A percentile compares a stretch with the other conserved stretches of the same genome.
Conservation (phyloP, 2,888 invertebrate species). For the Pharmacophagus antenor region DNA sequence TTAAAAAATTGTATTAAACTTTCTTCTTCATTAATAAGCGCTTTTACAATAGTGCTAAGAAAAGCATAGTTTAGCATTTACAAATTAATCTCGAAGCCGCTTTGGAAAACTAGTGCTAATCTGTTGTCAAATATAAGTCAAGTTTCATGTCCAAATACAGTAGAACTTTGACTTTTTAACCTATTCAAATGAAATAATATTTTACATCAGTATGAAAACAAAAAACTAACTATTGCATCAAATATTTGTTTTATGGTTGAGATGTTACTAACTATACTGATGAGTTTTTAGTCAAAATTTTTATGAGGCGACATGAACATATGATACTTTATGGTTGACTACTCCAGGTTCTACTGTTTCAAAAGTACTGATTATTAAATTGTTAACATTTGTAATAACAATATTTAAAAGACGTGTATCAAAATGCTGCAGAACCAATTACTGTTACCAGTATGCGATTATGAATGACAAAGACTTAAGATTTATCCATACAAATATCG, state of each 20-base stretch:
- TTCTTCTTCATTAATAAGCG: slow-evolving; percentile 66
- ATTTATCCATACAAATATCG: not conserved
- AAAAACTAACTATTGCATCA: too few relatives aligned
- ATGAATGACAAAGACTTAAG: slow-evolving; percentile 28
- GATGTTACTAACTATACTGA: too few relatives aligned
- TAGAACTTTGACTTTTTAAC: slow-evolving; percentile 40
- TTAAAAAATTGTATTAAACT: slow-evolving; percentile 47
- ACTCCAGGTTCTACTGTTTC: slow-evolving; percentile 30
- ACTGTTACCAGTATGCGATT: slow-evolving; percentile 28
- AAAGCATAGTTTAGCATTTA: slow-evolving; percentile 70
- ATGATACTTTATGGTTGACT: slow-evolving; percentile 23
- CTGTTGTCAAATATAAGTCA: slow-evolving; percentile 47
- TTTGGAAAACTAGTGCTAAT: slow-evolving; percentile 59
- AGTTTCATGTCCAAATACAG: slow-evolving; percentile 45
- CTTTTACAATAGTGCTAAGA: slow-evolving; percentile 74
- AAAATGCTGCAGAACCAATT: slow-evolving; percentile 32
- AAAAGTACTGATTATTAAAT: slow-evolving; percentile 6
- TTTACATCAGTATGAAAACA: too few relatives aligned
- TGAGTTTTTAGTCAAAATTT: too few relatives aligned
- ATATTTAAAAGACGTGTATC: slow-evolving; percentile 13
- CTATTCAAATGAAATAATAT: not conserved
- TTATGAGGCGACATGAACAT: too few relatives aligned
- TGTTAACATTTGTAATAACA: slow-evolving; percentile 14
- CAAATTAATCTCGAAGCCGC: slow-evolving; percentile 52
- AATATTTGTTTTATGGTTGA: too few relatives aligned